Base-by-base conservation (phyloP, 2,888 invertebrate species). In the Zele albiditarsus region DNA sequence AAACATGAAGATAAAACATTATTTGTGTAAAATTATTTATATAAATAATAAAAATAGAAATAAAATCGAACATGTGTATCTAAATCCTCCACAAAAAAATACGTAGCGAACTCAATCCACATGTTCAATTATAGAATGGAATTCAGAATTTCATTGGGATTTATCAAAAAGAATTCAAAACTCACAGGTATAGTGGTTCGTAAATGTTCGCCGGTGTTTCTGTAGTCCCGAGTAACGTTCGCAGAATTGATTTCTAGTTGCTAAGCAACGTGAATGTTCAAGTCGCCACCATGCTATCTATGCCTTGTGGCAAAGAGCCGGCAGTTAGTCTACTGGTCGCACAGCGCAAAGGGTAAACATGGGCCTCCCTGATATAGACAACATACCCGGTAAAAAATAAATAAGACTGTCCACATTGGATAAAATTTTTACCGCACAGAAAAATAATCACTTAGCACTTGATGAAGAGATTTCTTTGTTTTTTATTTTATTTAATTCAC, bases 171-270 rank as follows among this genome's bases (percentile, higher is more conserved):
- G 12, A 38, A 38, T 38, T 46, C n/a, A 46, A 46, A 46, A 46
- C n/a, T 16, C 46, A 46, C 46, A 46, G 16, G 14, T 28, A 62
- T 16, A 28, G 10, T 16, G 14, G 62, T 62, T 28, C 58, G 20
- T 25, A 23, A 62, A 31, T 31, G 31, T 62, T 62, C 31, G n/a
- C 31, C 28, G 2, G n/a, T 8, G n/a, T 31, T 62, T n/a, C 8
- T 31, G 27, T n/a, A 4, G 5, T 28, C 31, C 12, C 31, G 31
- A 31, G 38, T 20, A 63, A 31, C 38, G 23, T 63, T 63, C 20
- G 38, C 10, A n/a, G 81, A 86, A 86, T 86, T 86, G 86, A 86
- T 86, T 86, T 86, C 85, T 76, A 81, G 86, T 86, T 84, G 85
- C 86, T 75, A 79, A 76, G 86, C 83, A 86, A 86, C 86, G 79